Base-by-base conservation (phyloP, 92 coral and sea anemone species). In the Plumapathes pennacea region DNA sequence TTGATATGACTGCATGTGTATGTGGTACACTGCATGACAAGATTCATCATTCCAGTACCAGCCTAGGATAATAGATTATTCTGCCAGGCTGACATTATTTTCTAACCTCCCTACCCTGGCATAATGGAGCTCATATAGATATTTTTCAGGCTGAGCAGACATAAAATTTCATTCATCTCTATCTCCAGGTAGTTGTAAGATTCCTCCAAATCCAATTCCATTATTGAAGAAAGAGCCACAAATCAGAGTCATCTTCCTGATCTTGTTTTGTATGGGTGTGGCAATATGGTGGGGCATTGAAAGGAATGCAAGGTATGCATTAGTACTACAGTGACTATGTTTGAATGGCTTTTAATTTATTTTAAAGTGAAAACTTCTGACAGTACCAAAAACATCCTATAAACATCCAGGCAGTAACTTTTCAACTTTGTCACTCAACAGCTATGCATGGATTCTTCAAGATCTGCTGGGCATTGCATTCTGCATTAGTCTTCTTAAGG, bases 371-470 rank as follows among this genome's bases (percentile, higher is more conserved):
- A 13, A 23, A 10, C 6, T 15, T 26, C 42, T 28, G 25, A 20
- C n/a, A 5, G 15, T 38, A 21, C 26, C 46, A 39, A 22, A 1
- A 31, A 7, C 3, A 32, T n/a, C n/a, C n/a, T n/a, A n/a, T 0
- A 38, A 17, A 22, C 6, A 20, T 0, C 13, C 4, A 10, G 2
- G 5, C 25, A 7, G 10, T 24, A 14, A 17, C 50, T 31, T 21
- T 44, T 37, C 8, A 4, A 4, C 8, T 32, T 0, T 26, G 5
- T 56, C 27, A 57, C 52, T 2, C 17, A 50, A 44, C 41, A 87
- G 96, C 50, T 94, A 88, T 65, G 96, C 87, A 32, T 94, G 99
- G 99, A 60, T 89, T n/a, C 69, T 94, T 13, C 99, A 94, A 74
- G 99, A 94, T 59, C 72, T 77, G 42, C 96, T 94, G 24, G 99